Conservation (phyloP, 2,797 vertebrate species). For the Picus viridis region DNA sequence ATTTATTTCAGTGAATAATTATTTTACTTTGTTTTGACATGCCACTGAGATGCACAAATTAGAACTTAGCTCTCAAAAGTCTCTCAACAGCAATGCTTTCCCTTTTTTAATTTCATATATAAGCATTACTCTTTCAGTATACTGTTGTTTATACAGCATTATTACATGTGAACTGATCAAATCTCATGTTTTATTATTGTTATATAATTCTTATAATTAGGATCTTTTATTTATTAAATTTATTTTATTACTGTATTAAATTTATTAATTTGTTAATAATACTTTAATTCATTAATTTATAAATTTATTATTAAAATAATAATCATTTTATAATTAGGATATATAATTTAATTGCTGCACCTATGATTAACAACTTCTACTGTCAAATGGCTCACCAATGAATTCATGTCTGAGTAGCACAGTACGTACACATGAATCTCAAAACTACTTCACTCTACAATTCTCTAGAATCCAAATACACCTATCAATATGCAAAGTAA, state of each 20-base stretch:
- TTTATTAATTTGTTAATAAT: no score
- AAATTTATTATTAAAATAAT: no score
- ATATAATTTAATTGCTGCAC: constrained; percentile 1
- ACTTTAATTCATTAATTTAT: no score
- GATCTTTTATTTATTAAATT: no score
- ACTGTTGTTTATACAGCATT: not conserved
- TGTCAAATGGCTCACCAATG: not conserved
- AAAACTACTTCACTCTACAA: not conserved
- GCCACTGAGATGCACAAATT: not conserved
- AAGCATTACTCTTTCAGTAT: not conserved
- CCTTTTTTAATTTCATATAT: not conserved
- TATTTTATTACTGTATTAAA: no score
- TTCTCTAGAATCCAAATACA: not conserved
- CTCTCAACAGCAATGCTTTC: not conserved
- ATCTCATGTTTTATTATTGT: not conserved
- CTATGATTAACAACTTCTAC: not conserved
- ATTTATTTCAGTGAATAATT: not conserved
- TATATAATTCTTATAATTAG: no score
- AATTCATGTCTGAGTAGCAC: not conserved
- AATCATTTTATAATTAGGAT: no score
- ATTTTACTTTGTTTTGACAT: not conserved
- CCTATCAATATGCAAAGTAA: not conserved
- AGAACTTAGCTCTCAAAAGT: not conserved
- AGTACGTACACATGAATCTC: not conserved
- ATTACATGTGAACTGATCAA: not conserved